A percentile compares a stretch with the other conserved stretches of the same genome.
Conservation (phyloP, 2,113 vertebrate species). For the Dasyprocta punctata region DNA sequence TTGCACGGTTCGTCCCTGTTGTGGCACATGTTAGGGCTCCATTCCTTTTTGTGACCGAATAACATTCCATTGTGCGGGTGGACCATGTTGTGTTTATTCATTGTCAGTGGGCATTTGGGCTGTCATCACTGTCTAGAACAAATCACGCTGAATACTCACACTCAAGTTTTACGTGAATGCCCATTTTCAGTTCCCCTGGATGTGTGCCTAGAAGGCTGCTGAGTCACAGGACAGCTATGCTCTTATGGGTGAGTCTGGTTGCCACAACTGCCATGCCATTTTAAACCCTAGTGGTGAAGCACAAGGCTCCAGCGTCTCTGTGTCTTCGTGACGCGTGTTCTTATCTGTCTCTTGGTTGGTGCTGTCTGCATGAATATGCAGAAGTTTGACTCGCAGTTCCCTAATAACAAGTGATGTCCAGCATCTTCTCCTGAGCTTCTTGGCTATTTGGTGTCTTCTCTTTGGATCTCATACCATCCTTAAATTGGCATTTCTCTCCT, state of each 20-base stretch:
- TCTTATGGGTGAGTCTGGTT: neutral
- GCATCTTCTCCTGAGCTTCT: accelerated
- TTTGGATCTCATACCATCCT: neutral
- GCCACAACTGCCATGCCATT: neutral
- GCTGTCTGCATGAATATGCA: accelerated
- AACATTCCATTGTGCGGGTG: accelerated
- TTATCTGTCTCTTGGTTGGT: neutral
- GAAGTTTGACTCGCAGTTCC: neutral
- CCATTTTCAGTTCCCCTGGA: neutral
- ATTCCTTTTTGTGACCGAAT: neutral
- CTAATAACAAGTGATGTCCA: accelerated
- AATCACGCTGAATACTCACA: neutral
- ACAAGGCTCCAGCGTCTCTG: neutral
- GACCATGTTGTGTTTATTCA: accelerated
- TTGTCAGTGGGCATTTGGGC: neutral
- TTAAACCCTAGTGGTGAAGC: neutral
- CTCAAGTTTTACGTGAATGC: no score
- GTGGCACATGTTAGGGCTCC: accelerated
- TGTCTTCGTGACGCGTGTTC: neutral
- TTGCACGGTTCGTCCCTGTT: accelerated
- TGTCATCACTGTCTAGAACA: no score
- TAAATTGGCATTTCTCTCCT: neutral
- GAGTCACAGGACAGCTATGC: accelerated
- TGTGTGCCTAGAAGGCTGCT: neutral
- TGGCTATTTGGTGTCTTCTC: neutral